Percentiles rank a stretch among this genome's conserved stretches.
These are phyloP conservation scores for Stictonetta naevosa DNA, from an alignment of 2,113 vertebrate genomes.

Conservation along the genomic window DNA sequence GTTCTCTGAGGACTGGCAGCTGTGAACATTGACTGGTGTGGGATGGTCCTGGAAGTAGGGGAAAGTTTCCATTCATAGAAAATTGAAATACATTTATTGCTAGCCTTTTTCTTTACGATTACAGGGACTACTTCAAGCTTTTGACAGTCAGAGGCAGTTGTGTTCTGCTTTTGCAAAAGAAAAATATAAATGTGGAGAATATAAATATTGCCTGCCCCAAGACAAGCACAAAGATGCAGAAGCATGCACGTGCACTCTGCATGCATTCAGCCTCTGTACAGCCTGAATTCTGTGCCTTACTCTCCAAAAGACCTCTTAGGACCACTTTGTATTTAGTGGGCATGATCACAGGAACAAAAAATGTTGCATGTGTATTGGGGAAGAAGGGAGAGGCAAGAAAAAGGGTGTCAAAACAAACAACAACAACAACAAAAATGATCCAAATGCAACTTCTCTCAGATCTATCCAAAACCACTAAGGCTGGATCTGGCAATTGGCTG, in stretches of 20 bases:
- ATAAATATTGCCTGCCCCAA: neutral
- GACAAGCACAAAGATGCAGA: neutral
- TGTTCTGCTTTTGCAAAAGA: neutral
- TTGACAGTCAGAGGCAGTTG: neutral
- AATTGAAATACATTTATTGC: neutral
- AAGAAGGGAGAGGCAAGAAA: neutral
- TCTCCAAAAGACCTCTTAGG: neutral
- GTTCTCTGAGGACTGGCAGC: fast-evolving
- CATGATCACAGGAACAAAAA: neutral
- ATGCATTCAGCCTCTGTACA: neutral
- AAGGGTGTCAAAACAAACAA: neutral
- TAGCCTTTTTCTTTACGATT: neutral
- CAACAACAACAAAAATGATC: neutral
- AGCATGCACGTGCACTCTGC: fast-evolving
- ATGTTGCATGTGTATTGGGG: fast-evolving
- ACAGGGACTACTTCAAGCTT: neutral
- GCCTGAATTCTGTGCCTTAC: fast-evolving
- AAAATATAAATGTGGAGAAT: neutral
- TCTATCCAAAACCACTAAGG: neutral
- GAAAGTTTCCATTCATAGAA: neutral
- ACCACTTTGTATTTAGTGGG: neutral
- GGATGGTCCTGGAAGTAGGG: neutral
- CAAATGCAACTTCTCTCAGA: neutral
- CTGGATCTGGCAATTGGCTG: conserved; percentile 47
- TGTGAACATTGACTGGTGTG: neutral